A percentile compares a stretch with the other conserved stretches of the same genome.
phyloP scores from a whole-genome alignment of 1,140 invertebrate species.

The Reticulitermes speratus region DNA sequence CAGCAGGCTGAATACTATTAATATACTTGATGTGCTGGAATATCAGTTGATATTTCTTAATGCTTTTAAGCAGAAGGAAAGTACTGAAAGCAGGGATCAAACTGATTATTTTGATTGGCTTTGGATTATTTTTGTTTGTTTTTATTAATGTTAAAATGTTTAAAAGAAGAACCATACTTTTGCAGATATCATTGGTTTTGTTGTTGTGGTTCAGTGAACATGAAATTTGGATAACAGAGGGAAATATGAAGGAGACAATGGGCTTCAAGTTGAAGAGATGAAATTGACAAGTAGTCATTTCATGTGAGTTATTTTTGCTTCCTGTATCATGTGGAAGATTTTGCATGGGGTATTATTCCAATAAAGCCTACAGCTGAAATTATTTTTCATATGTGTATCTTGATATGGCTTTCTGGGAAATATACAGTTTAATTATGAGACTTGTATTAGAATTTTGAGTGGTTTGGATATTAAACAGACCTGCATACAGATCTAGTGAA shows the following conservation, averaged over 20 bases:
- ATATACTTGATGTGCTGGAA: no score
- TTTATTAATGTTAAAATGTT: no score
- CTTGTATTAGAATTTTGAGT: not conserved
- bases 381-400: not conserved
- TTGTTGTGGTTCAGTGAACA: not conserved
- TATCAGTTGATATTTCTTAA: no score
- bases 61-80: not conserved
- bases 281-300: not conserved
- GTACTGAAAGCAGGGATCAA: not conserved
- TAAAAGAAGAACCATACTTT: no score
- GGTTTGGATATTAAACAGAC: not conserved
- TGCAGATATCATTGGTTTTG: no score
- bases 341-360: not conserved
- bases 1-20: not conserved
- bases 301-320: not conserved
- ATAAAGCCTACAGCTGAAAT: not conserved
- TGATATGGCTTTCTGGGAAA: constrained; percentile 1
- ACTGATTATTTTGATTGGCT: not conserved
- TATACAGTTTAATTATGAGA: not conserved
- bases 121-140: not conserved
- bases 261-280: not conserved
- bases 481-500: not conserved
- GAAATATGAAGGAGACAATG: not conserved
- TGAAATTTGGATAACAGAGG: not conserved
- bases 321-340: not conserved